Evolutionary conservation across 1,140 invertebrate genomes (phyloP), one percentile per base, ranked within the genome.

Genomic region (Drosophila bipectinata): DNA sequence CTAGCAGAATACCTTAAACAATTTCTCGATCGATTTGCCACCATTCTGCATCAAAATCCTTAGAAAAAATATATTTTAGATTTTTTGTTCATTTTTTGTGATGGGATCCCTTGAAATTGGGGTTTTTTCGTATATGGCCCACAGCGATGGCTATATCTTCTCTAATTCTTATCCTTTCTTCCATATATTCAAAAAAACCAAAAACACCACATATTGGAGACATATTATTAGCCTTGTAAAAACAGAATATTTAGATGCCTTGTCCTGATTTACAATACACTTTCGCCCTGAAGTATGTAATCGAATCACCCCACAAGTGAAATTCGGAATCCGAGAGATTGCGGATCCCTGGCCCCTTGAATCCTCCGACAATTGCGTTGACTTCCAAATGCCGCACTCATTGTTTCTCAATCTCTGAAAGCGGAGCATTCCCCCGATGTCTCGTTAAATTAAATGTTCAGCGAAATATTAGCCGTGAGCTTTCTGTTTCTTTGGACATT

Each of bases 401-500:
- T 53, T 68, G 45, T 75, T 59, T 68, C 74, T 51, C 41, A 69
- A 78, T 78, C 72, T 66, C 62, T 64, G 77, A 64, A 54, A 66
- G 39, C 39, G 49, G 60, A 69, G 66, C 69, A 74, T 64, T 66
- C 60, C 71, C 72, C 71, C 28, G 66, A 62, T 53, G 76, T 58
- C 83, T 88, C 79, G 83, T 88, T 88, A 88, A 90, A 90, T 90
- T 77, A 85, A 90, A 90, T 85, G 85, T 90, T 90, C 77, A 90
- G 83, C 85, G 78, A 90, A 85, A 90, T 90, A 90, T 90, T 90
- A 90, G 85, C 59, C 57, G 52, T 15, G 61, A 72, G 60, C 47
- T 66, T 56, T 44, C 44, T 39, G 26, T 55, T 12, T 39, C 51
- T 28, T 47, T 30, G 21, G 21, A 21, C 21, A 21, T 34, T 53